Evolutionary conservation across 2,797 vertebrate genomes (phyloP).

Genomic region (Coregonus ussuriensis): DNA sequence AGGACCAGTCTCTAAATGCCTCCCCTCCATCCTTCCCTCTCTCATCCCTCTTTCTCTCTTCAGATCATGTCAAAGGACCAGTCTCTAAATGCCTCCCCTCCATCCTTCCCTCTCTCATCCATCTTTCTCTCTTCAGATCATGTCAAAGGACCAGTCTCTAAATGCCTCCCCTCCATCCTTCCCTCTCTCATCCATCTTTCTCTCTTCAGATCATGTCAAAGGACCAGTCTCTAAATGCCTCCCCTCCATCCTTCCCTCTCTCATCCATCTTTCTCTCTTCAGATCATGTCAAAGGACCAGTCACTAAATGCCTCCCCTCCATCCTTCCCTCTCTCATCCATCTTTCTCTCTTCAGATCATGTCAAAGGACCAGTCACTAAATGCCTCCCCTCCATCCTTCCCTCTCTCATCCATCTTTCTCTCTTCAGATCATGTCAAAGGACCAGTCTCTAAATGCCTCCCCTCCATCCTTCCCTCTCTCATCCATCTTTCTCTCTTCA

Average conservation of each 20-base stretch:
- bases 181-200: no score
- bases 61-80: neutral
- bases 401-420: slow-evolving; percentile 22
- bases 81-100: no score
- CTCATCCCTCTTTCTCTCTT: no score
- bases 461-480: no score
- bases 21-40: no score
- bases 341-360: no score
- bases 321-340: no score
- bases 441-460: slow-evolving; percentile 12
- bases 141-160: slow-evolving; percentile 36
- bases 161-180: no score
- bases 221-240: no score
- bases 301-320: no score
- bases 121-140: slow-evolving; percentile 23
- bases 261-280: slow-evolving; percentile 22
- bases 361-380: neutral
- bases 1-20: slow-evolving; percentile 15
- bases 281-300: slow-evolving; percentile 36
- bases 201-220: neutral
- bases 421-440: slow-evolving; percentile 27
- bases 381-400: neutral
- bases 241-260: neutral
- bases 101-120: neutral
- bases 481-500: no score